These are phyloP conservation scores for Pseudolycoriella hygida DNA, from an alignment of 2,888 invertebrate species.

Conservation along the genomic window DNA sequence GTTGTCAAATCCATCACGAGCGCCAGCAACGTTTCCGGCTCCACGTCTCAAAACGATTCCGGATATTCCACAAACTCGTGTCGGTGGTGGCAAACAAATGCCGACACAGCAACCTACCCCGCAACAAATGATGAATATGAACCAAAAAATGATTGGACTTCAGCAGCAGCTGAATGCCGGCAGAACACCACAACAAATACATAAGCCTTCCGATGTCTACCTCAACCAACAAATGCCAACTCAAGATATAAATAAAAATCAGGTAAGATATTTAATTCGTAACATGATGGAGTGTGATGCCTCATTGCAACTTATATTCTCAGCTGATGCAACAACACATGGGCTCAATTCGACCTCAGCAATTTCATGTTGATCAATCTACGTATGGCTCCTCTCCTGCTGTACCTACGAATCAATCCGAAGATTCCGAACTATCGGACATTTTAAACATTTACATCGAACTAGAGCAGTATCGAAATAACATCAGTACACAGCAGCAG, in stretches of 20 bases:
- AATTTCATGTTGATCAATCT: conserved; percentile 10
- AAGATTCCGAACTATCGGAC: conserved; percentile 59
- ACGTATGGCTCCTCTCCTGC: conserved; percentile 20
- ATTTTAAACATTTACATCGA: conserved; percentile 71
- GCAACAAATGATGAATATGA: conserved; percentile 15
- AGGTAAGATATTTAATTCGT: neutral
- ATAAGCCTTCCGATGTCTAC: conserved; percentile 14
- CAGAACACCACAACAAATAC: conserved; percentile 5
- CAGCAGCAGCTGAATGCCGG: conserved; percentile 30
- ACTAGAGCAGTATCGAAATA: conserved; percentile 31
- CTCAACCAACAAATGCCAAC: conserved; percentile 8
- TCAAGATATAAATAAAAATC: conserved; percentile 3
- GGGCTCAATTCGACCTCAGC: conserved; percentile 7
- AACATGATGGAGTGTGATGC: neutral
- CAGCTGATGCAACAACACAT: conserved; percentile 6
- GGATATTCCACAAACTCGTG: conserved; percentile 22
- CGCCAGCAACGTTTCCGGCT: conserved; percentile 31
- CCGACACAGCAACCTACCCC: conserved; percentile 9
- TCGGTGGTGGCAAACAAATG: conserved; percentile 13
- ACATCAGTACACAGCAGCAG: conserved; percentile 13
- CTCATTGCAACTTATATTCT: too few relatives aligned
- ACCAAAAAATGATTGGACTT: conserved; percentile 10
- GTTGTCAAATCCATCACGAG: conserved; percentile 54
- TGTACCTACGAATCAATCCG: conserved; percentile 15
- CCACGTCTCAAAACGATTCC: conserved; percentile 26